Evolutionary conservation across 2,888 invertebrate species (phyloP).

Genomic region (Julus scanicus): DNA sequence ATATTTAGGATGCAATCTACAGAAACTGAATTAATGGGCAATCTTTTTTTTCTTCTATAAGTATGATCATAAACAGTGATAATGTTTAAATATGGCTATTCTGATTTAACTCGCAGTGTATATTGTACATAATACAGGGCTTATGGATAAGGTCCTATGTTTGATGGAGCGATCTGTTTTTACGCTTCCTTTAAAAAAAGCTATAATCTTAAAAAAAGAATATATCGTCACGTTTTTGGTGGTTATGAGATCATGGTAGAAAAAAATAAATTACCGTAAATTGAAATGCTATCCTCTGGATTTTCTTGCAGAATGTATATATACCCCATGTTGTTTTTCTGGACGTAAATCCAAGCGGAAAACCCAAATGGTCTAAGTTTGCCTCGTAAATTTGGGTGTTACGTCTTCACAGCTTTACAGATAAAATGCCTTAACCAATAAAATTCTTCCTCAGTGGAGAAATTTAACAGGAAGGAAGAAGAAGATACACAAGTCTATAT

Average conservation of each 20-base stretch:
- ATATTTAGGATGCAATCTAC: background rate
- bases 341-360: constrained; percentile 40
- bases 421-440: constrained; percentile 45
- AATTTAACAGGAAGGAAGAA: constrained; percentile 37
- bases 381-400: constrained; percentile 43
- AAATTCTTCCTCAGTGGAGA: constrained; percentile 42
- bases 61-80: background rate
- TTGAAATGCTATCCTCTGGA: constrained; percentile 40
- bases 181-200: background rate
- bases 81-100: background rate
- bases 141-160: background rate
- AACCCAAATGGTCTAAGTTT: constrained; percentile 47
- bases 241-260: constrained; percentile 6
- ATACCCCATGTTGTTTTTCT: constrained; percentile 28
- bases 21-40: background rate
- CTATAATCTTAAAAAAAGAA: background rate
- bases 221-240: background rate
- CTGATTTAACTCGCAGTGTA: background rate
- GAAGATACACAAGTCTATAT: background rate
- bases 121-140: background rate
- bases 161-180: constrained; percentile 39
- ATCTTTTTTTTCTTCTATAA: background rate
- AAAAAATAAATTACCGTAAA: constrained; percentile 42
- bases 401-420: constrained; percentile 47
- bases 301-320: constrained; percentile 18